Evolutionary conservation across 2,797 vertebrate species (phyloP).

Genomic region (Cheirogaleus major): DNA sequence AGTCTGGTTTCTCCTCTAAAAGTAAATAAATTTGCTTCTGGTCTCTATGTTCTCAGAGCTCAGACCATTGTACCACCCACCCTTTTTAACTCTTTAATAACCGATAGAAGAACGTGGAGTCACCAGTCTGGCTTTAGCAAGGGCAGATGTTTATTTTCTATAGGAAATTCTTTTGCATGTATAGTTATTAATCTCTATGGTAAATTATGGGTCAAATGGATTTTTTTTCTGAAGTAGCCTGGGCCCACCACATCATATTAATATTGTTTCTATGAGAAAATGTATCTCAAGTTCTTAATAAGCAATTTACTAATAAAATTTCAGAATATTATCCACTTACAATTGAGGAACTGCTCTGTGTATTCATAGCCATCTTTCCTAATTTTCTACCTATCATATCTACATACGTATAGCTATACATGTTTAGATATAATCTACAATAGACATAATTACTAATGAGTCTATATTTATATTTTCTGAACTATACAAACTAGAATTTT

Average conservation of each 20-base stretch:
- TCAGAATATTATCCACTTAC: constrained; percentile 21
- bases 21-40: constrained; percentile 1
- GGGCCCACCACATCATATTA: not conserved
- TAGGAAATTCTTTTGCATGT: not conserved
- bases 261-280: constrained; percentile 38
- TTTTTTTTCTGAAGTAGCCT: not conserved
- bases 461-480: constrained; percentile 40
- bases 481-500: constrained; percentile 27
- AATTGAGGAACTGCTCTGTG: not conserved
- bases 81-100: not conserved
- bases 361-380: constrained; percentile 28
- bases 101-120: not conserved
- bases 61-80: not conserved
- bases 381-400: constrained; percentile 33
- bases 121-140: not conserved
- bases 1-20: not conserved
- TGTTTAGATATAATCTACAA: not conserved
- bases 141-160: not conserved
- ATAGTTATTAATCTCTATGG: not conserved
- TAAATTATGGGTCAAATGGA: constrained; percentile 15
- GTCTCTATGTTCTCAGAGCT: not conserved
- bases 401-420: not conserved
- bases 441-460: constrained; percentile 23
- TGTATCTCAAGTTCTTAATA: constrained; percentile 14
- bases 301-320: constrained; percentile 22